phyloP scores from a whole-genome alignment of 1,140 invertebrate species.

The Drosophila burlai region DNA sequence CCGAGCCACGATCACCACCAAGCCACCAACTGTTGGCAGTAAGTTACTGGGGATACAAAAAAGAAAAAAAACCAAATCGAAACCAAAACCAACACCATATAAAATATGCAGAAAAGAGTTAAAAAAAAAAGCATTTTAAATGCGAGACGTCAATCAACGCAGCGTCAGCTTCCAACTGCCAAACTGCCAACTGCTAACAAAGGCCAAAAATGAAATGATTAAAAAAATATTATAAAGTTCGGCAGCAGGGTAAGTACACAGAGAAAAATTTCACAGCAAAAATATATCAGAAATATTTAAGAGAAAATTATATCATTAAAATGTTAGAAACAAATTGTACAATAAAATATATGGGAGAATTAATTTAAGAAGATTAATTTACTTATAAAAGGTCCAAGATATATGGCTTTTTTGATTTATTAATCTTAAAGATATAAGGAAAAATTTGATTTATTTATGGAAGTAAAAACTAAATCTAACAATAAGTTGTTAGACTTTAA shows the following conservation, averaged over 20 bases:
- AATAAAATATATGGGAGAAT: too few species aligned
- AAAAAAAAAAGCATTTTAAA: conserved; percentile 40
- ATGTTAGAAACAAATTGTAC: too few species aligned
- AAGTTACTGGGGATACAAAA: conserved; percentile 1
- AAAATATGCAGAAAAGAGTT: conserved; percentile 41
- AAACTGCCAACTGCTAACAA: conserved; percentile 75
- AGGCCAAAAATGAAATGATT: conserved; percentile 74
- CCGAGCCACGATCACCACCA: conserved; percentile 49
- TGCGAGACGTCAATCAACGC: conserved; percentile 75
- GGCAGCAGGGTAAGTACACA: conserved; percentile 11
- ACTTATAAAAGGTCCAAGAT: too few species aligned
- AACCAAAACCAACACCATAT: conserved; percentile 21
- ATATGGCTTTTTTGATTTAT: too few species aligned
- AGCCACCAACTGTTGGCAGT: conserved; percentile 55
- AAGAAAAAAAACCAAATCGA: not conserved
- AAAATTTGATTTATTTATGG: too few species aligned
- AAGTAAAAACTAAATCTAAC: too few species aligned
- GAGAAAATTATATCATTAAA: rapidly evolving
- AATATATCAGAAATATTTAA: not conserved
- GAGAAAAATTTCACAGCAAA: not conserved
- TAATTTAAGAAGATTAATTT: too few species aligned
- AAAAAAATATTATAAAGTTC: conserved; percentile 76
- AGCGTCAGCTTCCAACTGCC: conserved; percentile 76
- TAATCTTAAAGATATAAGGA: too few species aligned
- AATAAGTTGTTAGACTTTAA: too few species aligned